Conservation (phyloP, 2,797 vertebrate species). For the Octomys mimax region DNA sequence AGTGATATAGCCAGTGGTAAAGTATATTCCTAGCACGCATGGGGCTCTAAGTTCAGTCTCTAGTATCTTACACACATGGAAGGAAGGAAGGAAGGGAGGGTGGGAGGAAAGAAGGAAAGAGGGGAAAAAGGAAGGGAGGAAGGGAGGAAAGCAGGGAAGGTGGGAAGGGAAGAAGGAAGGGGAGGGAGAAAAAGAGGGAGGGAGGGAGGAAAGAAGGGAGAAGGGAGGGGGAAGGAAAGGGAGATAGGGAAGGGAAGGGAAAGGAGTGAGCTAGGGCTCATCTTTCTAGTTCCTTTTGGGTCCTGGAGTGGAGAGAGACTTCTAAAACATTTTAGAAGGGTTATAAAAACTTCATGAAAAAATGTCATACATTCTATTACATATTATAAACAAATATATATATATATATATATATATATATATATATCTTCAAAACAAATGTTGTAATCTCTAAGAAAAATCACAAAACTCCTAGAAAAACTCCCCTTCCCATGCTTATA, state of each 20-base stretch:
- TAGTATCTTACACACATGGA: no score
- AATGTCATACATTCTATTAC: not conserved
- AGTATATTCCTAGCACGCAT: not conserved
- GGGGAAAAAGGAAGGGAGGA: no score
- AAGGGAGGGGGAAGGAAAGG: rapidly evolving
- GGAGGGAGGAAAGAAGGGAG: no score
- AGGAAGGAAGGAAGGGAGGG: not conserved
- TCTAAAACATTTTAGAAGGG: not conserved
- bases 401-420: not conserved
- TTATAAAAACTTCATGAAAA: not conserved
- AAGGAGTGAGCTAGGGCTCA: not conserved
- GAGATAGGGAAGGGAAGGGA: not conserved
- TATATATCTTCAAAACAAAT: not conserved
- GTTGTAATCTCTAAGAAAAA: conserved; percentile 28
- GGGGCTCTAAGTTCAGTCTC: not conserved
- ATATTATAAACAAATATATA: not conserved
- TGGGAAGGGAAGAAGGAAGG: no score
- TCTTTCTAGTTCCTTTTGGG: not conserved
- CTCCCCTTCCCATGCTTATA: not conserved
- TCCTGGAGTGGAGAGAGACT: not conserved
- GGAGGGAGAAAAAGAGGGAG: not conserved
- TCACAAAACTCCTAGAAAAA: conserved; percentile 9
- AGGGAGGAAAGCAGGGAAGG: no score
- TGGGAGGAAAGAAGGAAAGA: not conserved
- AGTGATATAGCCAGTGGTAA: no score